phyloP scores from a whole-genome alignment of 30 jellyfish, hydroid and myxozoan species.

The Kudoa iwatai region DNA sequence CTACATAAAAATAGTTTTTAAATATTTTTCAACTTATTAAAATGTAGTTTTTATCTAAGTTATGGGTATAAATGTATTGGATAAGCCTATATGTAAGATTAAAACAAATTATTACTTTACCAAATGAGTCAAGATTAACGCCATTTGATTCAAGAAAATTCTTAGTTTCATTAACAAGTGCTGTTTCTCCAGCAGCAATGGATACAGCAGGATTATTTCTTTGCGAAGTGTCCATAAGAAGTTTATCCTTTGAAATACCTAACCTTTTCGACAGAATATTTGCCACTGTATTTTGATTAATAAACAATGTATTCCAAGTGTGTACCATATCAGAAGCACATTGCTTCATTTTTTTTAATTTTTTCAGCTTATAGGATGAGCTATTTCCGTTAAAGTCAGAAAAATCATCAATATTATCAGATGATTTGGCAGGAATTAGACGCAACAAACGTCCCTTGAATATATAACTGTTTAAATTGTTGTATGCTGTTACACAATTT shows the following conservation, averaged over 20 bases:
- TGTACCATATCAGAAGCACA: slow-evolving; percentile 5
- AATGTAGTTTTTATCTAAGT: not conserved
- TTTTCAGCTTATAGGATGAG: slow-evolving; percentile 25
- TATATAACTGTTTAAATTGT: slow-evolving; percentile 20
- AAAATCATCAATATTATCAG: not conserved
- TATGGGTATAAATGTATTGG: too few relatives aligned
- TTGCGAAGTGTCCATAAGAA: slow-evolving; percentile 5
- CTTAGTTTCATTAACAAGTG: slow-evolving; percentile 43
- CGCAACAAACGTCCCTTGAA: slow-evolving; percentile 68
- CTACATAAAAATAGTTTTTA: too few relatives aligned
- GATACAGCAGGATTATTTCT: slow-evolving; percentile 34
- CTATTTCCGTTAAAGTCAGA: slow-evolving; percentile 5
- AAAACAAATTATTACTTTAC: slow-evolving; percentile 10
- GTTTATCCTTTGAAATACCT: not conserved
- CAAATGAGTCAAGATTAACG: slow-evolving; percentile 43
- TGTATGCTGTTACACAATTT: slow-evolving; percentile 43
- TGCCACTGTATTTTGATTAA: slow-evolving; percentile 60
- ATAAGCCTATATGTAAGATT: too few relatives aligned
- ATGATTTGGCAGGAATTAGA: slow-evolving; percentile 28
- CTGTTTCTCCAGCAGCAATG: slow-evolving; percentile 82
- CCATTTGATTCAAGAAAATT: slow-evolving; percentile 48
- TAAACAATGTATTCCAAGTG: slow-evolving; percentile 74
- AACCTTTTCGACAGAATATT: slow-evolving; percentile 15
- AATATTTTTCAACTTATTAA: not conserved
- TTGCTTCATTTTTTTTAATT: slow-evolving; percentile 3